Evolutionary conservation across 2,888 invertebrate genomes (phyloP).

Genomic region (Alsophila aescularia): DNA sequence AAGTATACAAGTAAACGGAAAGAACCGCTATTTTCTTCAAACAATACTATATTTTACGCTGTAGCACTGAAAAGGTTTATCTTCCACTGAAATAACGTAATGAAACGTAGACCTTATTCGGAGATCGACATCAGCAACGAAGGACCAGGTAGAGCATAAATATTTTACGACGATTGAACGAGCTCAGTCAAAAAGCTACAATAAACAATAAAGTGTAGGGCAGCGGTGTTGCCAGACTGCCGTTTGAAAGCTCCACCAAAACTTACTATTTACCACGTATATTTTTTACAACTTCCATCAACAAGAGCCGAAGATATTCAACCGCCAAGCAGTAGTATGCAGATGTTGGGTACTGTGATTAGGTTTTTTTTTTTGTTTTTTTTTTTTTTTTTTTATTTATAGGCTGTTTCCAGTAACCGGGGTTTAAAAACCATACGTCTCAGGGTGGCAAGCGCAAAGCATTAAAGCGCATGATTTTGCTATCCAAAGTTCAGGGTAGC

Average conservation of each 20-base stretch:
- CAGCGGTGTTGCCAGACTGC: slow-evolving; percentile 7
- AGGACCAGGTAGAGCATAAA: slow-evolving; percentile 34
- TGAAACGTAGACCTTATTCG: slow-evolving; percentile 36
- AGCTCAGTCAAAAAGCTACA: slow-evolving; percentile 38
- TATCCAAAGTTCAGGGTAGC: too few species aligned
- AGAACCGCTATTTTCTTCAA: slow-evolving; percentile 7
- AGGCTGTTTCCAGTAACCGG: too few species aligned
- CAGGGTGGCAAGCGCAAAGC: too few species aligned
- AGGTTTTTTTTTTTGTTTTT: too few species aligned
- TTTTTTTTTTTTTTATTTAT: too few species aligned
- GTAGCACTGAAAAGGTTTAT: slow-evolving; percentile 40
- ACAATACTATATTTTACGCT: slow-evolving; percentile 33
- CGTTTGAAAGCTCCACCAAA: not conserved
- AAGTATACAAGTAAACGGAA: not conserved
- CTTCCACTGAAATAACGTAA: slow-evolving; percentile 38
- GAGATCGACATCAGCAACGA: slow-evolving; percentile 22
- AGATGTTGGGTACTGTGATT: too few species aligned
- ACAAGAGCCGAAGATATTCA: too few species aligned
- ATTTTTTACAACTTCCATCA: too few species aligned
- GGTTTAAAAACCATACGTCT: too few species aligned
- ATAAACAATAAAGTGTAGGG: slow-evolving; percentile 33
- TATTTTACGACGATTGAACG: slow-evolving; percentile 42
- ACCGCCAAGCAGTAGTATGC: too few species aligned
- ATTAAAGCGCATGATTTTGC: too few species aligned
- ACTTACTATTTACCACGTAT: not conserved